Conservation (phyloP, 2,797 vertebrate genomes). For the Myripristis murdjan region DNA sequence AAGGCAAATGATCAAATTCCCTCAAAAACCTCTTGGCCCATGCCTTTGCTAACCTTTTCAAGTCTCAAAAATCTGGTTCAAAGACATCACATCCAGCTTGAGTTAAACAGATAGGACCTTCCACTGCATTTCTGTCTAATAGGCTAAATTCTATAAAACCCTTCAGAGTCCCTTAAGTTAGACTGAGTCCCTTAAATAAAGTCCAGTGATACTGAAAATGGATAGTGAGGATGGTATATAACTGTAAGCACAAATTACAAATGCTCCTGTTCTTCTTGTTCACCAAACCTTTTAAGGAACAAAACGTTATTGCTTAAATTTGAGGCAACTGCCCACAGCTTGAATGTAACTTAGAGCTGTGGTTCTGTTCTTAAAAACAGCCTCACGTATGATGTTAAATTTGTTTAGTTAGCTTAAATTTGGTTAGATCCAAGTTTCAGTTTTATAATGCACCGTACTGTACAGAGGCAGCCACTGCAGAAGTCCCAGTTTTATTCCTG, state of each 20-base stretch:
- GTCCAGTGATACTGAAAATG: too few species aligned
- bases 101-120: neutral
- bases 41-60: neutral
- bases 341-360: neutral
- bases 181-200: too few species aligned
- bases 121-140: neutral
- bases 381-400: too few species aligned
- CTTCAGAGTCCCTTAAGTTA: neutral
- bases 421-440: neutral
- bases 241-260: neutral
- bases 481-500: neutral
- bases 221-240: neutral
- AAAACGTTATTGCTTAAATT: neutral
- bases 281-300: neutral
- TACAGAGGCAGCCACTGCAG: neutral
- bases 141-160: neutral
- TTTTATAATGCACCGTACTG: neutral
- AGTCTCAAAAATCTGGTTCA: neutral
- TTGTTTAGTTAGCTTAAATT: neutral
- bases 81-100: neutral
- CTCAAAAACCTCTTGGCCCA: neutral
- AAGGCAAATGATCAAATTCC: conserved; percentile 8
- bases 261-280: neutral
- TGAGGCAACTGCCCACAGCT: neutral
- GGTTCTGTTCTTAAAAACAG: neutral